These are phyloP conservation scores for Pocillopora grandis DNA, from an alignment of 92 coral and sea anemone species.

Conservation along the genomic window DNA sequence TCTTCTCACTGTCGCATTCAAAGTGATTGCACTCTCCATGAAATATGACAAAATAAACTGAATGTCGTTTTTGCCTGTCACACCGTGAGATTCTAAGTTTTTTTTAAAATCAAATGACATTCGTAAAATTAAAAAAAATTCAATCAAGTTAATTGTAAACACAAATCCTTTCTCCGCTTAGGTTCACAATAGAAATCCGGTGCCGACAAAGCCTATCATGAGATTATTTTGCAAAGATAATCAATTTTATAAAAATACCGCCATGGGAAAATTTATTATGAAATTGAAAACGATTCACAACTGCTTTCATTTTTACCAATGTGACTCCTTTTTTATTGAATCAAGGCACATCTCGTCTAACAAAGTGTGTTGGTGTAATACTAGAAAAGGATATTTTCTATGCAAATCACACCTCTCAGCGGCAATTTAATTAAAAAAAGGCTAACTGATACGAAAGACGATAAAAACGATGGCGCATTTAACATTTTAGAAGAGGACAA, in stretches of 20 bases:
- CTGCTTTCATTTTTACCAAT: too few relatives aligned
- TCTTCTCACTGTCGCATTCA: not conserved
- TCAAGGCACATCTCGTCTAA: too few relatives aligned
- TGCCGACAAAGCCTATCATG: slow-evolving; percentile 7
- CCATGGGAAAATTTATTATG: not conserved
- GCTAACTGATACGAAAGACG: too few relatives aligned
- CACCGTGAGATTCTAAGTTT: not conserved
- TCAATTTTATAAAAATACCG: not conserved
- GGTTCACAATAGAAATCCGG: slow-evolving; percentile 21
- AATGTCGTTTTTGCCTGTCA: slow-evolving; percentile 6
- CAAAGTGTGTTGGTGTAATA: too few relatives aligned
- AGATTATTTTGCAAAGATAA: slow-evolving; percentile 16
- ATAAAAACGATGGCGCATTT: too few relatives aligned
- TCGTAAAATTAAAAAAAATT: not conserved
- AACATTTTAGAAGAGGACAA: too few relatives aligned
- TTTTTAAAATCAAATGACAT: slow-evolving; percentile 4
- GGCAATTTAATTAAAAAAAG: too few relatives aligned
- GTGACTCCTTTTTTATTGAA: too few relatives aligned
- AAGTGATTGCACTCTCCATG: not conserved
- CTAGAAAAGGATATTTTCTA: too few relatives aligned
- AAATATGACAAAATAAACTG: not conserved
- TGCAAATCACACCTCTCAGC: too few relatives aligned
- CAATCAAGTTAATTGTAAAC: slow-evolving; percentile 20
- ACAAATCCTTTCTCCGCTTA: not conserved
- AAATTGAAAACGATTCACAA: not conserved